Percentiles rank a stretch among this genome's conserved stretches.
phyloP scores from a whole-genome alignment of 2,113 vertebrate genomes.

The Austrofundulus limnaeus region DNA sequence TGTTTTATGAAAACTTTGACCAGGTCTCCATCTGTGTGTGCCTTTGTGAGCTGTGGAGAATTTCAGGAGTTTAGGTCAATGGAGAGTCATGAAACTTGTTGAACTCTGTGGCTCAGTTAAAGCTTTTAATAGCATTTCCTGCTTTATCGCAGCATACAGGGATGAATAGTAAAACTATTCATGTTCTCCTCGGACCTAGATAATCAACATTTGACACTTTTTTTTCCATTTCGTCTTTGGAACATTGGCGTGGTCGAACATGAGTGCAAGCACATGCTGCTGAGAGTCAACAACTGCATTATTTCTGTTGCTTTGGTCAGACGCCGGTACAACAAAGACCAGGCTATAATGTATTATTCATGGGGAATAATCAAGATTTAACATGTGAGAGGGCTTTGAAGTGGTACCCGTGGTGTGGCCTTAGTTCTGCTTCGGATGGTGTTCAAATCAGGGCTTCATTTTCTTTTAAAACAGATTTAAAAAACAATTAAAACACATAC shows the following conservation, averaged over 20 bases:
- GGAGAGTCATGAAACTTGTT: neutral
- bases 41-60: slow-evolving; percentile 1
- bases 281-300: slow-evolving; percentile 56
- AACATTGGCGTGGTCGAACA: slow-evolving; percentile 41
- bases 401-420: slow-evolving; percentile 62
- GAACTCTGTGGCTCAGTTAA: slow-evolving; percentile 14
- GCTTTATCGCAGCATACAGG: slow-evolving; percentile 36
- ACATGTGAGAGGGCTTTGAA: slow-evolving; percentile 69
- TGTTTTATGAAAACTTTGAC: neutral
- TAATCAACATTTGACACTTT: slow-evolving; percentile 52
- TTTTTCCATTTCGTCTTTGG: slow-evolving; percentile 52
- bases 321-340: slow-evolving; percentile 43
- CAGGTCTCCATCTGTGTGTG: neutral
- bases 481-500: slow-evolving; percentile 6
- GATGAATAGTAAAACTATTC: slow-evolving; percentile 49
- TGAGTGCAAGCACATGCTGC: slow-evolving; percentile 29
- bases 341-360: slow-evolving; percentile 71
- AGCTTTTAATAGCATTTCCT: slow-evolving; percentile 11
- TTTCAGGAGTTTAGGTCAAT: slow-evolving; percentile 1
- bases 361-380: slow-evolving; percentile 66
- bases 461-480: neutral
- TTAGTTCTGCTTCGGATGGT: slow-evolving; percentile 32
- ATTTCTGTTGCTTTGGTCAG: slow-evolving; percentile 67
- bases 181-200: slow-evolving; percentile 33
- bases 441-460: slow-evolving; percentile 24